Evolutionary conservation across 2,113 vertebrate species (phyloP), one percentile per base, ranked within the genome.

Genomic region (Neoarius graeffei): DNA sequence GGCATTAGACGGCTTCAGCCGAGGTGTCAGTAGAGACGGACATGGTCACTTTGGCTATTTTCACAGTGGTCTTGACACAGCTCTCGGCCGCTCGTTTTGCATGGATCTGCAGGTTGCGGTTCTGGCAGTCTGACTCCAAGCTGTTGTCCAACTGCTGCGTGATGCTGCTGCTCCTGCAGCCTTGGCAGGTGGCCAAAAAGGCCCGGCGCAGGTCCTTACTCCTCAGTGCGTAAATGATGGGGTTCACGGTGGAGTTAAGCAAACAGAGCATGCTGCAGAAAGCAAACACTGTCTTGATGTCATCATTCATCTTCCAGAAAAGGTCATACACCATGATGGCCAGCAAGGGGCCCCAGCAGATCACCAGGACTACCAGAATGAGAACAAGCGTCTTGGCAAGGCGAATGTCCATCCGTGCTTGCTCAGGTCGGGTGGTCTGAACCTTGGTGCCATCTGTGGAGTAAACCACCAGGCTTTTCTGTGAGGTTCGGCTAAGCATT

Each of bases 1-100:
- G 83, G 88, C 86, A 93, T 97, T 96, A 99, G 93, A 99, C 96
- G 0, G 98, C 98, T 93, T 99, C 98, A 5, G 97, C 98, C 87
- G 98, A 98, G 1, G 97, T 98, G 94, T 99, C 98, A n/a, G 98
- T 99, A 50, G 98, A 99, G 89, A 99, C 98, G 88, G 98, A 99
- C 96, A 99, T 99, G 90, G 98, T 99, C 91, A 99, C 97, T 98
- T 99, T 99, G 97, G 98, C 98, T 91, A 99, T 99, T 97, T 99
- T 99, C 95, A 99, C 98, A 92, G 98, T 99, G 96, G 97, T 99
- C 95, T 99, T 99, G 94, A 99, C 99, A 88, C 98, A 99, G 94
- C 96, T 99, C 92, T 99, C 97, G 0, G 98, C 97, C 5, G 98
- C 98, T 94, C 97, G 96, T 91, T 98, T 96, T 90, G 97, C 96